Percentiles rank a stretch among this genome's conserved stretches.
phyloP scores from a whole-genome alignment of 2,113 vertebrate genomes.

The Leuciscus idus region DNA sequence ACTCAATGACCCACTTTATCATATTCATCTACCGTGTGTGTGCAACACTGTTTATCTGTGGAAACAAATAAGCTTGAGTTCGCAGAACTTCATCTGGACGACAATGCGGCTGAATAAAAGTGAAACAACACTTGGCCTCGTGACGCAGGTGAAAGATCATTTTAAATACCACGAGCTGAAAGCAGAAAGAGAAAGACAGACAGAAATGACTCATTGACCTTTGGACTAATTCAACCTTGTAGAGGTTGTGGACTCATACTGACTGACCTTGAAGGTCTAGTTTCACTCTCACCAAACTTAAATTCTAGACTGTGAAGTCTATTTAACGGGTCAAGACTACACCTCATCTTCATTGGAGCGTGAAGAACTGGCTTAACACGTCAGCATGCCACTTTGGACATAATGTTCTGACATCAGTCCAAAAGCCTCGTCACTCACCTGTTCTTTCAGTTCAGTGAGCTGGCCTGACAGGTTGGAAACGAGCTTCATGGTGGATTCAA shows the following conservation, averaged over 20 bases:
- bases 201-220: conserved; percentile 66
- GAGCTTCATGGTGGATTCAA: conserved; percentile 97
- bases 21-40: conserved; percentile 1
- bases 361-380: neutral
- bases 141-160: conserved; percentile 60
- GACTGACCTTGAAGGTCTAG: conserved; percentile 2
- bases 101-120: conserved; percentile 39
- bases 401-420: conserved; percentile 3
- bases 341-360: neutral
- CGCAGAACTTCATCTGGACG: conserved; percentile 57
- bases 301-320: conserved; percentile 46
- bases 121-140: conserved; percentile 50
- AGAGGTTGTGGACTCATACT: neutral
- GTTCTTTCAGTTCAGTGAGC: conserved; percentile 94
- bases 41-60: conserved; percentile 45
- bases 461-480: conserved; percentile 94
- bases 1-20: conserved; percentile 22
- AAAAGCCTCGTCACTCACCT: conserved; percentile 76
- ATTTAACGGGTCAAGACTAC: neutral
- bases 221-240: conserved; percentile 58
- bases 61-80: conserved; percentile 53
- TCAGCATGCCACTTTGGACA: neutral
- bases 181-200: conserved; percentile 22
- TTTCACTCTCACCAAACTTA: conserved; percentile 48
- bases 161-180: conserved; percentile 49